Evolutionary conservation across 2,797 vertebrate species (phyloP).

Genomic region (Acanthis flammea): DNA sequence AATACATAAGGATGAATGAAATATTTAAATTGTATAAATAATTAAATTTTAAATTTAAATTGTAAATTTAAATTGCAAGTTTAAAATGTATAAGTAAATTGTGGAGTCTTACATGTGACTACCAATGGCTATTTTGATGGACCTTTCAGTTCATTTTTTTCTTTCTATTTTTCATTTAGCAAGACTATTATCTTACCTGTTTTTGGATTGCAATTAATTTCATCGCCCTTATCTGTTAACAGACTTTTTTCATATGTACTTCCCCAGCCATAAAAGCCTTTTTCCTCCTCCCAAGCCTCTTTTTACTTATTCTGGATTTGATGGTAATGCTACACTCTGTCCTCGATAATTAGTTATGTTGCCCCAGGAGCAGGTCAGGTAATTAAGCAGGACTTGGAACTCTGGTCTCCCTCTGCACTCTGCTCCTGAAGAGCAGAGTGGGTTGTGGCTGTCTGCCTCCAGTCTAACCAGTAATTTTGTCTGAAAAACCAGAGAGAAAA

Average conservation of each 20-base stretch:
- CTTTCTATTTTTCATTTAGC: neutral
- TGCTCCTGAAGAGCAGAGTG: neutral
- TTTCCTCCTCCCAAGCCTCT: neutral
- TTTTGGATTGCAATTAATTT: conserved; percentile 18
- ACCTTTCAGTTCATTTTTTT: neutral
- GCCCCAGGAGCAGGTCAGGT: neutral
- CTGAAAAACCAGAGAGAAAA: neutral
- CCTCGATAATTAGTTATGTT: neutral
- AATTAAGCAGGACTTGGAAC: neutral
- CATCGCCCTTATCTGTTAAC: neutral
- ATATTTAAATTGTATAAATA: neutral
- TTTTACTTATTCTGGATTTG: conserved; percentile 1
- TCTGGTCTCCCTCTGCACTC: neutral
- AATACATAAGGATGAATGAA: neutral
- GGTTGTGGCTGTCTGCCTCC: neutral
- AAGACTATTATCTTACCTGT: neutral
- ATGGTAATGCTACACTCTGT: neutral
- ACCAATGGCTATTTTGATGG: neutral
- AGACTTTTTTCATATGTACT: neutral
- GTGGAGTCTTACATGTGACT: neutral
- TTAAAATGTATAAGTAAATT: neutral
- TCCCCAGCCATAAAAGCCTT: neutral
- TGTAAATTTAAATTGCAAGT: neutral
- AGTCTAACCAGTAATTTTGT: neutral
- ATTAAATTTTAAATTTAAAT: neutral